These are phyloP conservation scores for Melopsittacus undulatus DNA, from an alignment of 2,797 vertebrate species.

Conservation along the genomic window DNA sequence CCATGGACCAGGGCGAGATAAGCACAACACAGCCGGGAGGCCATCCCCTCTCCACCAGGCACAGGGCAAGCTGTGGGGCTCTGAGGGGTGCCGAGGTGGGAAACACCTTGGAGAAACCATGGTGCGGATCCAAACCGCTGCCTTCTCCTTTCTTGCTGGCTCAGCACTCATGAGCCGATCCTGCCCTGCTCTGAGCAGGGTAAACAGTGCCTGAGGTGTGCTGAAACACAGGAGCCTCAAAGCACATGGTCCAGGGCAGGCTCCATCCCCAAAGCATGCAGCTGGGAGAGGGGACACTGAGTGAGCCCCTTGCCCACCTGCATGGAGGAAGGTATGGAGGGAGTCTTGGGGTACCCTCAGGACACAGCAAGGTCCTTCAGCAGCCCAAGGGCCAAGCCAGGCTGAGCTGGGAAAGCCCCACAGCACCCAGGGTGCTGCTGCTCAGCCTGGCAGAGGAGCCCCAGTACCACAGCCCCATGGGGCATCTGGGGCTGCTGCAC, in stretches of 20 bases:
- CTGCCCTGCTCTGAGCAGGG: neutral
- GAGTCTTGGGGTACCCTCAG: neutral
- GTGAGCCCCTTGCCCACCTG: fast-evolving
- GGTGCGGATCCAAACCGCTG: fast-evolving
- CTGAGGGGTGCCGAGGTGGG: neutral
- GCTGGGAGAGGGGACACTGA: neutral
- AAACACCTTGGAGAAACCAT: neutral
- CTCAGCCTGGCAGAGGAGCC: neutral
- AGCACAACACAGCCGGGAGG: neutral
- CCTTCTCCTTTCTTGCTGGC: neutral
- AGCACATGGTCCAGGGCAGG: neutral
- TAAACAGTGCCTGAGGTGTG: neutral
- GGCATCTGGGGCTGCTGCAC: neutral
- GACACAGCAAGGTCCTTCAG: neutral
- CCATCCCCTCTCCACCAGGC: neutral
- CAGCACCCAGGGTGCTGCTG: neutral
- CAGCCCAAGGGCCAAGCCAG: neutral
- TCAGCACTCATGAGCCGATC: neutral
- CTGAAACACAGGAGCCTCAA: neutral
- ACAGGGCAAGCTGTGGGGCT: neutral
- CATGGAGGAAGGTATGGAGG: fast-evolving
- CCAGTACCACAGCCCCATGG: neutral
- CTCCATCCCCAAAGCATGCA: neutral
- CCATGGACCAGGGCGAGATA: neutral
- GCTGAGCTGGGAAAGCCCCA: neutral